These are phyloP conservation scores for Eulithis testata DNA, from an alignment of 2,888 invertebrate genomes.

Conservation along the genomic window DNA sequence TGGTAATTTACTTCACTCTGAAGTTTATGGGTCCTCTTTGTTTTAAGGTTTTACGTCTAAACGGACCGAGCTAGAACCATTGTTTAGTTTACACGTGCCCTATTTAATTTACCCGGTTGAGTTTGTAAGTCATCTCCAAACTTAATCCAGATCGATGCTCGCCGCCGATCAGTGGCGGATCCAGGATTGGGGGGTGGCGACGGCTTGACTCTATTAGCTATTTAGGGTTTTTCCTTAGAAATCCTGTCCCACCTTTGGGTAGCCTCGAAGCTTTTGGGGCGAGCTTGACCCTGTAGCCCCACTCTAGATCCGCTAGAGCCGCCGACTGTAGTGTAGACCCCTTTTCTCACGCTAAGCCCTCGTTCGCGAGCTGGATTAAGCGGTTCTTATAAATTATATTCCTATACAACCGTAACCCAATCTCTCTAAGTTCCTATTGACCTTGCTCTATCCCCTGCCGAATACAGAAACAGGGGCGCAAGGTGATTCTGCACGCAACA, in stretches of 20 bases:
- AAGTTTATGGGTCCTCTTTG: slow-evolving; percentile 49
- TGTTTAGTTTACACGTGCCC: slow-evolving; percentile 50
- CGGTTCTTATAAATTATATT: slow-evolving; percentile 58
- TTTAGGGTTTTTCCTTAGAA: too few species aligned
- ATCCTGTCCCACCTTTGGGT: too few species aligned
- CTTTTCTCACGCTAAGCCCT: slow-evolving; percentile 59
- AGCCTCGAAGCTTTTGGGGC: too few species aligned
- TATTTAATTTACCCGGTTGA: slow-evolving; percentile 49
- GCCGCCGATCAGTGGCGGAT: slow-evolving; percentile 8
- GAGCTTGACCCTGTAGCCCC: too few species aligned
- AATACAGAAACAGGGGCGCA: slow-evolving; percentile 57
- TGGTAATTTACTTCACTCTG: slow-evolving; percentile 58
- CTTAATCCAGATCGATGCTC: slow-evolving; percentile 52
- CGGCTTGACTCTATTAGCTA: too few species aligned
- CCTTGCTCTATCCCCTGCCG: slow-evolving; percentile 58
- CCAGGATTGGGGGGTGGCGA: too few species aligned
- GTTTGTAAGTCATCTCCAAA: slow-evolving; percentile 52
- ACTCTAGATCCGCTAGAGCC: too few species aligned
- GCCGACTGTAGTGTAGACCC: slow-evolving; percentile 38
- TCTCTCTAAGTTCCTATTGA: slow-evolving; percentile 53
- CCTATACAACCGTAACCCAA: slow-evolving; percentile 48
- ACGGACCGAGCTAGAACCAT: slow-evolving; percentile 41
- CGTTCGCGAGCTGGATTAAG: slow-evolving; percentile 41
- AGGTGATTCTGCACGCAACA: slow-evolving; percentile 57
- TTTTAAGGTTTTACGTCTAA: slow-evolving; percentile 50